Base-by-base conservation (phyloP, 2,888 invertebrate species). In the Trypoxylon attenuatum region DNA sequence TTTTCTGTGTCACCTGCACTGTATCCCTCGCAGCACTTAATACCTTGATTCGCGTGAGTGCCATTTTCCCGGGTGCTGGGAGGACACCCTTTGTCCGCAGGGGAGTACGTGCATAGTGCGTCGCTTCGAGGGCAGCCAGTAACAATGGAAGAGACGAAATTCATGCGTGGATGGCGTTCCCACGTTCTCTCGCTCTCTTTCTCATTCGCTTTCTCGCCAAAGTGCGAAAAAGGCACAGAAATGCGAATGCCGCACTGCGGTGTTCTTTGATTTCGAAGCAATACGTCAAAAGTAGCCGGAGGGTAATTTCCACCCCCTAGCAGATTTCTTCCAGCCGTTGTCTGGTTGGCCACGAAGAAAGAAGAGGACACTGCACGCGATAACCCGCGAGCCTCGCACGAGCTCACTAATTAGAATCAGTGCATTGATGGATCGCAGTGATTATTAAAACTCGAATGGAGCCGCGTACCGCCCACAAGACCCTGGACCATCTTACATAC, bases 361-460 rank as follows among this genome's bases (percentile, higher is more conserved):
- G 56, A 21, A 29, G 22, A 21, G 13, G n/a, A 38, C 25, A 57
- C 42, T 53, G 50, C 23, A 29, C 41, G 13, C 25, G 39, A 46
- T 47, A 41, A 41, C 41, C 43, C n/a, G 52, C 23, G 49, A 55
- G 38, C n/a, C n/a, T n/a, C 51, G 70, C 63, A 50, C 63, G 55
- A 68, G 72, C 69, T 69, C 63, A 69, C 73, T 82, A 82, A 83
- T 83, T 82, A 82, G 73, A 69, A 80, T 77, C 75, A 71, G 74
- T 65, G 71, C 72, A 70, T 77, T 79, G 81, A 83, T 80, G 78
- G 82, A 82, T 82, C 76, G 77, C 58, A 58, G 52, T 74, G 80
- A 81, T 83, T 81, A 80, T 78, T 80, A 80, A 81, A 78, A 82
- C 77, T 81, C 79, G 78, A 69, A 77, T 76, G 73, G 64, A 73